Evolutionary conservation across 2,797 vertebrate genomes (phyloP).

Genomic region (Babyrousa celebensis): DNA sequence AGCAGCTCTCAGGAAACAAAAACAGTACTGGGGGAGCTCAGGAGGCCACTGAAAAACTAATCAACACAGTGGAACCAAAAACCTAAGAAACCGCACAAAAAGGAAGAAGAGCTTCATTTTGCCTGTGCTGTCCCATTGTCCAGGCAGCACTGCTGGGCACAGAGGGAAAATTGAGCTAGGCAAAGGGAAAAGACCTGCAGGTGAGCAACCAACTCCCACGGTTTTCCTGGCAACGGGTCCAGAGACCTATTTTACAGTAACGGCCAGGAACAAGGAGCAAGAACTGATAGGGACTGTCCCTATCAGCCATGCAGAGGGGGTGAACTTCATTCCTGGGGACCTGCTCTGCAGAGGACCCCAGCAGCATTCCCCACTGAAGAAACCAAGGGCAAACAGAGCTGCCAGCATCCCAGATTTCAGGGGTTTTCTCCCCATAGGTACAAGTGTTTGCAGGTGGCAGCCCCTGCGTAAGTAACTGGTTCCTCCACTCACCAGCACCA

Average conservation of each 20-base stretch:
- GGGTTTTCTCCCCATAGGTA: background rate
- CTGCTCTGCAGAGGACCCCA: background rate
- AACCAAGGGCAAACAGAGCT: background rate
- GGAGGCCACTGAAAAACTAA: background rate
- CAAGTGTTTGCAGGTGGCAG: background rate
- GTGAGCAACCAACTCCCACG: background rate
- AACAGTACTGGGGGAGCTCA: background rate
- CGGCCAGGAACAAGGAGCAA: too few relatives aligned
- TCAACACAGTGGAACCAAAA: background rate
- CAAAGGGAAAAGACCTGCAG: background rate
- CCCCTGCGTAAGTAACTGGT: background rate
- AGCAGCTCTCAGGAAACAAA: background rate
- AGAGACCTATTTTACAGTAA: accelerated
- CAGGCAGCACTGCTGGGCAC: accelerated
- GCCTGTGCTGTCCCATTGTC: background rate
- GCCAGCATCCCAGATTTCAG: too few relatives aligned
- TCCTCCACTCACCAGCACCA: accelerated
- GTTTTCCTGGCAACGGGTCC: too few relatives aligned
- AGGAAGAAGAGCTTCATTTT: background rate
- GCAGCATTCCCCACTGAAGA: background rate
- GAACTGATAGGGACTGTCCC: accelerated
- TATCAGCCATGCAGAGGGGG: accelerated
- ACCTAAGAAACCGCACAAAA: background rate
- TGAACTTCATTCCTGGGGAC: accelerated
- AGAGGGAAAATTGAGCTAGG: too few relatives aligned